These are phyloP conservation scores for Asteroscopus sphinx DNA, from an alignment of 2,888 invertebrate genomes.

Conservation along the genomic window DNA sequence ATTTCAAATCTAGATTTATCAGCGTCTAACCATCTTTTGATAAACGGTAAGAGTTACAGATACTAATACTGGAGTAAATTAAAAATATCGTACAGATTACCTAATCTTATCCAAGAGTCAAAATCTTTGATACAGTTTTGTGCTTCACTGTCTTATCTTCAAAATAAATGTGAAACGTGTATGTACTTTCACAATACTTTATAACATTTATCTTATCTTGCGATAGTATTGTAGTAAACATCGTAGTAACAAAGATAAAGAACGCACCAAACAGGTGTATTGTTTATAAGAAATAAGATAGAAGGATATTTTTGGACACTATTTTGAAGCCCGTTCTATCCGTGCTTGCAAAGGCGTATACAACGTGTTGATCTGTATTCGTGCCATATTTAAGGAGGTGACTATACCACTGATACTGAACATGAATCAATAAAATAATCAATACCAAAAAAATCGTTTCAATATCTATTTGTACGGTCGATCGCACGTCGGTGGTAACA, in stretches of 20 bases:
- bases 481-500: no score
- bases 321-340: no score
- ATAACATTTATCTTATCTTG: conserved; percentile 51
- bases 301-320: conserved; percentile 27
- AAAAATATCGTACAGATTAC: conserved; percentile 36
- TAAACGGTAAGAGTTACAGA: neutral
- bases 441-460: no score
- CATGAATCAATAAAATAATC: no score
- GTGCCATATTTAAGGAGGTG: no score
- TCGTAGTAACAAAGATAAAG: conserved; percentile 74
- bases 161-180: conserved; percentile 59
- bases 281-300: conserved; percentile 42
- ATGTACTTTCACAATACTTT: conserved; percentile 57
- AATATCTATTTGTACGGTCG: no score
- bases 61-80: conserved; percentile 19
- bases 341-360: no score
- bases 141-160: conserved; percentile 32
- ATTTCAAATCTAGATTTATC: conserved; percentile 14
- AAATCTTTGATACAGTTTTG: conserved; percentile 37
- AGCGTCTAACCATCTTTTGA: conserved; percentile 4
- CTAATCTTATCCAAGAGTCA: conserved; percentile 49
- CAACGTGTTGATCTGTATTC: no score
- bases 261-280: conserved; percentile 54
- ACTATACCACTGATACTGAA: no score
- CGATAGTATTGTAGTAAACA: conserved; percentile 75